These are phyloP conservation scores for Petroica traversi DNA, from an alignment of 2,113 vertebrate genomes.

Conservation along the genomic window DNA sequence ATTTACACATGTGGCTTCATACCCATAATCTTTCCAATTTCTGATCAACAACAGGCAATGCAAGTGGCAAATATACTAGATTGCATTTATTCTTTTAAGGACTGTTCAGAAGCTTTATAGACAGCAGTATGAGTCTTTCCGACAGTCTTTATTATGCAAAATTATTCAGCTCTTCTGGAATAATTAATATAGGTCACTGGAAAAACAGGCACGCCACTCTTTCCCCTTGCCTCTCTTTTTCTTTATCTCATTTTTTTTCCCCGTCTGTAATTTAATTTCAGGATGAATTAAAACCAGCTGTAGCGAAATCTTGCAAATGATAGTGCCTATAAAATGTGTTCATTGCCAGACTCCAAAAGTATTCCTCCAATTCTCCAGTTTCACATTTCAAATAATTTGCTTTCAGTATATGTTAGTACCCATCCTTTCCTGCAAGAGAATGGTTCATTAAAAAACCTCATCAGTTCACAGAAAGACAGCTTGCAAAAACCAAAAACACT, in stretches of 20 bases:
- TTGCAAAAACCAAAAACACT: background rate
- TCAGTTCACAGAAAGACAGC: background rate
- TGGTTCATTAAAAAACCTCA: background rate
- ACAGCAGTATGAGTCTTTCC: background rate
- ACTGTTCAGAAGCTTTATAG: background rate
- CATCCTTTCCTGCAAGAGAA: background rate
- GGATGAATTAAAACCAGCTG: constrained; percentile 41
- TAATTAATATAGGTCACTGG: background rate
- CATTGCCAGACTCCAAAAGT: background rate
- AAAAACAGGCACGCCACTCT: background rate
- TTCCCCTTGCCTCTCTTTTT: background rate
- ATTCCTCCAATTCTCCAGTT: constrained; percentile 22
- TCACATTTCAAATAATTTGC: background rate
- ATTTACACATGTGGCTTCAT: constrained; percentile 23
- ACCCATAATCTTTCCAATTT: background rate
- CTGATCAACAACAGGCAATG: background rate
- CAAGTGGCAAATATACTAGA: background rate
- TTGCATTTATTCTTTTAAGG: background rate
- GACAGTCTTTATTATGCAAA: background rate
- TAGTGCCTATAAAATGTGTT: background rate
- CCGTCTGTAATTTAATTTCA: constrained; percentile 49
- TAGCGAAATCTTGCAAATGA: constrained; percentile 25
- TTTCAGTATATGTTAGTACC: background rate
- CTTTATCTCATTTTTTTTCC: background rate
- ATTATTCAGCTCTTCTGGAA: background rate